A percentile compares a stretch with the other conserved stretches of the same genome.
phyloP scores from a whole-genome alignment of 2,797 vertebrate species.

The Huso huso region DNA sequence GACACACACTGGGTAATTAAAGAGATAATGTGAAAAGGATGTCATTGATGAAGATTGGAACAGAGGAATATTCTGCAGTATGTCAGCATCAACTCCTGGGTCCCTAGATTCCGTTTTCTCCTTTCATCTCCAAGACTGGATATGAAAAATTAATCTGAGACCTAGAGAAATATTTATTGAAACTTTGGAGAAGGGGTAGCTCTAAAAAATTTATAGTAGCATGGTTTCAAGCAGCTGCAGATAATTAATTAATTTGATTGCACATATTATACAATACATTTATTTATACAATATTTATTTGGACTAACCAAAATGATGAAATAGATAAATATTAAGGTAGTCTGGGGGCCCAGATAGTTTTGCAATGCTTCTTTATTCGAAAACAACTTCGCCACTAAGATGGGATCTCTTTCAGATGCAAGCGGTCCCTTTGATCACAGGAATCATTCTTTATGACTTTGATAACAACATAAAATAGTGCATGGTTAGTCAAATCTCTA shows the following conservation, averaged over 20 bases:
- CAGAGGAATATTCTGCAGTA: constrained; percentile 57
- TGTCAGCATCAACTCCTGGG: constrained; percentile 52
- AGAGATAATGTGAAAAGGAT: constrained; percentile 50
- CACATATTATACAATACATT: constrained; percentile 69
- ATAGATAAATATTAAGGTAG: constrained; percentile 27
- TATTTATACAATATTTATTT: constrained; percentile 61
- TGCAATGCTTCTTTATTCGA: no score
- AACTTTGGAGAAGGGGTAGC: constrained; percentile 68
- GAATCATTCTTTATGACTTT: constrained; percentile 9
- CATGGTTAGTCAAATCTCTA: background rate
- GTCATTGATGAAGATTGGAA: constrained; percentile 70
- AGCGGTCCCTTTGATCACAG: constrained; percentile 16
- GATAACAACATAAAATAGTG: background rate
- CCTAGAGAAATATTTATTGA: constrained; percentile 76
- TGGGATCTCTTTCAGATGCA: constrained; percentile 1
- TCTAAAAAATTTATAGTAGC: constrained; percentile 69
- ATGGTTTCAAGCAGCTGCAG: constrained; percentile 85
- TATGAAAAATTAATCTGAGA: constrained; percentile 77
- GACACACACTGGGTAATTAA: constrained; percentile 56
- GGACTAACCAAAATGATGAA: constrained; percentile 40
- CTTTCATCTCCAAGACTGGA: constrained; percentile 55
- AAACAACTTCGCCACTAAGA: no score
- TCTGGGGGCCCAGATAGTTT: constrained; percentile 7
- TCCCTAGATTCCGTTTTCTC: constrained; percentile 53
- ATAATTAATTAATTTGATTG: constrained; percentile 95